phyloP scores from a whole-genome alignment of 2,797 vertebrate species.

The Yasuhikotakia modesta region DNA sequence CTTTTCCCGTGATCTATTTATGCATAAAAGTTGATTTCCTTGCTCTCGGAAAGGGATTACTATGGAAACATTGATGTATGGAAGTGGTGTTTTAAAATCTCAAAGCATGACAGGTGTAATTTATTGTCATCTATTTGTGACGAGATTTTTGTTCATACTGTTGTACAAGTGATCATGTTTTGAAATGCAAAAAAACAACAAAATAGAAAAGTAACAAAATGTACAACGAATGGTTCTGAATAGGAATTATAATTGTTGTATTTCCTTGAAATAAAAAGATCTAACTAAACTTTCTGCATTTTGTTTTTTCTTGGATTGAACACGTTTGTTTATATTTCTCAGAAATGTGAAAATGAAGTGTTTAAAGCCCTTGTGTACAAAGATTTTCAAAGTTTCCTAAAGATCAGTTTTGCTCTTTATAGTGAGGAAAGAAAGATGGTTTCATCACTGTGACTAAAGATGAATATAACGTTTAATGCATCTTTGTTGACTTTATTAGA shows the following conservation, averaged over 20 bases:
- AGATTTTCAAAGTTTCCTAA: too few species aligned
- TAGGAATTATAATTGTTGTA: constrained; percentile 80
- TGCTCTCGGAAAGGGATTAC: constrained; percentile 72
- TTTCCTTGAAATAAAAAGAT: constrained; percentile 85
- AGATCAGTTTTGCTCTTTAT: too few species aligned
- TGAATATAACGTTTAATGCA: constrained; percentile 44
- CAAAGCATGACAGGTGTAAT: constrained; percentile 83
- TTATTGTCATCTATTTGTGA: constrained; percentile 87
- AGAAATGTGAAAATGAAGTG: neutral
- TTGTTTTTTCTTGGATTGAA: neutral
- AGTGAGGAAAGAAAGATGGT: too few species aligned
- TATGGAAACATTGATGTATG: constrained; percentile 66
- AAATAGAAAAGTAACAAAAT: constrained; percentile 71
- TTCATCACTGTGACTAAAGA: constrained; percentile 41
- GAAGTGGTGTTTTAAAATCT: constrained; percentile 76
- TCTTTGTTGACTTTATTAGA: constrained; percentile 39
- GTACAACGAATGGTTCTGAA: constrained; percentile 79
- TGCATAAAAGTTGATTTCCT: constrained; percentile 68
- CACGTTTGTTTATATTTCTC: neutral
- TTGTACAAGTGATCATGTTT: constrained; percentile 86
- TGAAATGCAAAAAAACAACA: constrained; percentile 70
- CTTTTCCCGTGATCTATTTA: constrained; percentile 76
- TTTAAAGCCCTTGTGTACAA: too few species aligned
- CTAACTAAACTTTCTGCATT: constrained; percentile 66
- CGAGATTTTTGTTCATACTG: constrained; percentile 74